A percentile compares a stretch with the other conserved stretches of the same genome.
These are phyloP conservation scores for Poecile atricapillus DNA, from an alignment of 2,113 vertebrate species.

Conservation along the genomic window DNA sequence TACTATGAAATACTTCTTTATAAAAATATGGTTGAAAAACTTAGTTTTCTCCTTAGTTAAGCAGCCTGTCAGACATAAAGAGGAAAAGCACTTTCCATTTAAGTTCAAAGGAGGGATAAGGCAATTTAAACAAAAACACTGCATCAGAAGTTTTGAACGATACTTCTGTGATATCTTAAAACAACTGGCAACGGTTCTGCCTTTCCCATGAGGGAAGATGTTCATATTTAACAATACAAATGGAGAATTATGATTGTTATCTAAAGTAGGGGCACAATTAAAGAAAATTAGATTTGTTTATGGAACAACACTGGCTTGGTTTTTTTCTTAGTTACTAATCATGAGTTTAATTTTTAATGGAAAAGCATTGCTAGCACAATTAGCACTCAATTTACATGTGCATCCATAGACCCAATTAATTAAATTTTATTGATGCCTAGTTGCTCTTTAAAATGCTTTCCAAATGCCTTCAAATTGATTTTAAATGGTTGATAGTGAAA, in stretches of 20 bases:
- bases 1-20: background rate
- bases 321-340: constrained; percentile 71
- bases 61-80: background rate
- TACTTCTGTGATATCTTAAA: background rate
- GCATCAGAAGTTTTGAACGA: constrained; percentile 10
- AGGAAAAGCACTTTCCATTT: constrained; percentile 31
- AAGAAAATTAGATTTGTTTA: constrained; percentile 66
- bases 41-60: background rate
- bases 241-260: constrained; percentile 68
- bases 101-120: constrained; percentile 10
- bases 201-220: background rate
- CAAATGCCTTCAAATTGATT: constrained; percentile 80
- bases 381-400: constrained; percentile 82
- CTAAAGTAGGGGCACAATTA: constrained; percentile 55
- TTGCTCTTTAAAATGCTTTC: constrained; percentile 80
- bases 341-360: constrained; percentile 82
- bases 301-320: constrained; percentile 40
- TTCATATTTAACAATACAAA: constrained; percentile 49
- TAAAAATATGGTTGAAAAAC: background rate
- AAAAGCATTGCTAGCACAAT: constrained; percentile 78
- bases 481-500: constrained; percentile 71
- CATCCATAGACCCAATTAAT: constrained; percentile 80
- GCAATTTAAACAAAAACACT: constrained; percentile 10
- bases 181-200: background rate
- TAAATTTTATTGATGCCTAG: constrained; percentile 83